Percentiles rank a stretch among this genome's conserved stretches.
phyloP scores from a whole-genome alignment of 2,113 vertebrate genomes.

The Xyliphius kryptos region DNA sequence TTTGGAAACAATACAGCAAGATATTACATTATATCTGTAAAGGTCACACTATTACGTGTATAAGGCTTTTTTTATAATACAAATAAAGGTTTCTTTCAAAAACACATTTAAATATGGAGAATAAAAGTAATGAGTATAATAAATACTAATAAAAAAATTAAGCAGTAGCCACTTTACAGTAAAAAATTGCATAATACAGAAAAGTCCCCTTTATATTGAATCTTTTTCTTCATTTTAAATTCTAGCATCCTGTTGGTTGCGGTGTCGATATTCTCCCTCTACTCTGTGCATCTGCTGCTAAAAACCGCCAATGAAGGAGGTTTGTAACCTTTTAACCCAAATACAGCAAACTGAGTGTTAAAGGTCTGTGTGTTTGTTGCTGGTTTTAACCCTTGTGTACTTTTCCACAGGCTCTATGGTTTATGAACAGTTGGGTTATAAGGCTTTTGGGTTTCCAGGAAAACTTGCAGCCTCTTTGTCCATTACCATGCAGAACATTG shows the following conservation, averaged over 20 bases:
- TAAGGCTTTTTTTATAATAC: too few species aligned
- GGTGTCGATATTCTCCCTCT: conserved; percentile 87
- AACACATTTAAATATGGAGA: too few species aligned
- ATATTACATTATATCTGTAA: too few species aligned
- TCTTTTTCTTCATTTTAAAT: neutral
- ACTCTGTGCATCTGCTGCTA: conserved; percentile 93
- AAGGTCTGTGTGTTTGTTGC: neutral
- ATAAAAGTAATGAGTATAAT: too few species aligned
- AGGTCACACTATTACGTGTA: too few species aligned
- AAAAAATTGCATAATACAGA: neutral
- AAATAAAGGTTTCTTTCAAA: too few species aligned
- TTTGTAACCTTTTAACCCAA: conserved; percentile 47
- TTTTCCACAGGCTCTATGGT: conserved; percentile 74
- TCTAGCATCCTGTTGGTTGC: conserved; percentile 80
- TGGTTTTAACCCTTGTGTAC: conserved; percentile 3
- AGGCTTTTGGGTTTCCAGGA: conserved; percentile 87
- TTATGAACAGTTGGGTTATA: conserved; percentile 91
- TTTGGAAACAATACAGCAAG: too few species aligned
- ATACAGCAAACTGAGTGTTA: neutral
- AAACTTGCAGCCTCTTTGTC: conserved; percentile 89
- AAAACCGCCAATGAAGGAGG: conserved; percentile 98
- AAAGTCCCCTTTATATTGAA: conserved; percentile 9
- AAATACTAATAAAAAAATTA: too few species aligned
- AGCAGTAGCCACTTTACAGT: too few species aligned
- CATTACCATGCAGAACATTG: conserved; percentile 96